phyloP scores from a whole-genome alignment of 1,140 invertebrate genomes.

The Melanaphis sacchari region DNA sequence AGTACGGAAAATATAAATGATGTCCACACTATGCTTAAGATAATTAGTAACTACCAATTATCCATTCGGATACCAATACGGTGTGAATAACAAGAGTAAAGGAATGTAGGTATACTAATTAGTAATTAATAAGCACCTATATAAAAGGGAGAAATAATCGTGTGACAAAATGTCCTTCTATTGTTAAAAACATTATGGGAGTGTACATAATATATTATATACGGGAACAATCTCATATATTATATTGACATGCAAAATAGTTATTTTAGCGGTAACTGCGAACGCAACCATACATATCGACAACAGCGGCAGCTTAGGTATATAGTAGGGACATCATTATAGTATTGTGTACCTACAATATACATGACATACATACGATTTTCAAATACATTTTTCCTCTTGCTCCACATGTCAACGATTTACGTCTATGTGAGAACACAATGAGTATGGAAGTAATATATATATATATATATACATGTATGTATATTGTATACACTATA shows the following conservation, averaged over 20 bases:
- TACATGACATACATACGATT: neutral
- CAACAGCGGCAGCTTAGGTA: neutral
- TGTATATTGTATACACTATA: neutral
- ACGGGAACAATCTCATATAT: neutral
- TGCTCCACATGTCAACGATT: neutral
- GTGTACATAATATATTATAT: neutral
- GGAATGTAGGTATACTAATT: neutral
- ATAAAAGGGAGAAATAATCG: neutral
- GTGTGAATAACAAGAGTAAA: neutral
- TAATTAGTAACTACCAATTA: neutral
- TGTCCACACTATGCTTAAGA: neutral
- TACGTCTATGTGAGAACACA: neutral
- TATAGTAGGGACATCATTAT: neutral
- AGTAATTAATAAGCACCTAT: too few species aligned
- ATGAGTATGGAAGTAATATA: neutral
- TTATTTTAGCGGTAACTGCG: neutral
- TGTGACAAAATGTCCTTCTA: conserved; percentile 13
- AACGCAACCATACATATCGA: neutral
- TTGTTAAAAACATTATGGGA: neutral
- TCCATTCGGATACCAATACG: neutral
- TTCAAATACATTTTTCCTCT: conserved; percentile 46
- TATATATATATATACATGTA: neutral
- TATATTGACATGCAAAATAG: neutral
- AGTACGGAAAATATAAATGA: neutral
- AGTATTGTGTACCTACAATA: neutral